These are phyloP conservation scores for Dermolepida albohirtum DNA, from an alignment of 2,888 invertebrate genomes.

Conservation along the genomic window DNA sequence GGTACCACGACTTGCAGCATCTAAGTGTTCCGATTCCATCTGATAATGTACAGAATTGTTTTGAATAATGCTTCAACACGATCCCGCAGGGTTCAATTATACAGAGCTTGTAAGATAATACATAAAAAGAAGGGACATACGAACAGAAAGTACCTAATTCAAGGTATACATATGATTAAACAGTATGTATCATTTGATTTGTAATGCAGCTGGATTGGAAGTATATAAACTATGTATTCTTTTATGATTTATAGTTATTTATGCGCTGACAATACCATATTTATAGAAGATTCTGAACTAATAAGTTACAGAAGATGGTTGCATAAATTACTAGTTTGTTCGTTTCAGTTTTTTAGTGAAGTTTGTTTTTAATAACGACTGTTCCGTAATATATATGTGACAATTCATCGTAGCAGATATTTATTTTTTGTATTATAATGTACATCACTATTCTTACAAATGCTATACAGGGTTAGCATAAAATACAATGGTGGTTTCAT, in stretches of 20 bases:
- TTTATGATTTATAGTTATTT: slow-evolving; percentile 24
- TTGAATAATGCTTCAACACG: slow-evolving; percentile 17
- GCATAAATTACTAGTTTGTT: too few species aligned
- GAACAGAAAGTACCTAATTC: slow-evolving; percentile 29
- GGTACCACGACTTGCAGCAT: neutral
- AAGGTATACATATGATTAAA: slow-evolving; percentile 10
- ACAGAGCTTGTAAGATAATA: slow-evolving; percentile 6
- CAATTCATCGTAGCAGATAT: too few species aligned
- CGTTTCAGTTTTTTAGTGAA: too few species aligned
- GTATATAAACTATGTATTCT: slow-evolving; percentile 13
- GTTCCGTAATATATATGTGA: too few species aligned
- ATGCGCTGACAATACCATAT: too few species aligned
- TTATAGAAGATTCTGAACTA: too few species aligned
- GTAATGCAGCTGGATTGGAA: slow-evolving; percentile 15
- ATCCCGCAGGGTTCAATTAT: slow-evolving; percentile 38
- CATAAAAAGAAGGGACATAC: neutral
- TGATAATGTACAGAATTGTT: slow-evolving; percentile 17
- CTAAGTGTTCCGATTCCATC: slow-evolving; percentile 26
- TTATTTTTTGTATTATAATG: too few species aligned
- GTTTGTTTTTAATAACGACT: too few species aligned
- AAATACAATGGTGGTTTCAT: too few species aligned
- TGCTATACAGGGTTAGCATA: too few species aligned
- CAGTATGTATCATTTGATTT: slow-evolving; percentile 13
- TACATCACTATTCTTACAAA: too few species aligned
- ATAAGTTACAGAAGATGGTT: too few species aligned